phyloP scores from a whole-genome alignment of 2,797 vertebrate genomes.

The Eidolon dupreanum region DNA sequence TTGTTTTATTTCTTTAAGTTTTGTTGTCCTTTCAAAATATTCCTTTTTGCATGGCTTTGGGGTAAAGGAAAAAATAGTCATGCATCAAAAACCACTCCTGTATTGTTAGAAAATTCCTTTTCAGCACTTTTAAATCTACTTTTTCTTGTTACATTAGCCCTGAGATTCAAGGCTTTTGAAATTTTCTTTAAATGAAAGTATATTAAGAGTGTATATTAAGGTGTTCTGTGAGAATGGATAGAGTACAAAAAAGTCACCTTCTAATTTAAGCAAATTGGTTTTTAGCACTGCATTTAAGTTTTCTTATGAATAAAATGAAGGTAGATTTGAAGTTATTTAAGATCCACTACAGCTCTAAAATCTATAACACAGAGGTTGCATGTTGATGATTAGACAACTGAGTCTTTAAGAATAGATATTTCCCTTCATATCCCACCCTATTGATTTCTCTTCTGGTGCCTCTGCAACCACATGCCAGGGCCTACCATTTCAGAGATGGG shows the following conservation, averaged over 20 bases:
- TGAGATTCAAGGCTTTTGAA: background rate
- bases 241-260: background rate
- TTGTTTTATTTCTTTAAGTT: background rate
- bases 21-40: background rate
- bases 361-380: background rate
- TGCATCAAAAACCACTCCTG: background rate
- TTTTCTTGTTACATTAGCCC: slow-evolving; percentile 1
- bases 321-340: background rate
- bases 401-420: background rate
- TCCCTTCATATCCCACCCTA: background rate
- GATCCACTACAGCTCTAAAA: background rate
- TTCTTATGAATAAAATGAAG: background rate
- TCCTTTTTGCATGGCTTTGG: background rate
- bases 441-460: slow-evolving; percentile 10
- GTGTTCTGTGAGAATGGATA: background rate
- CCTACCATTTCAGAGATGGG: background rate
- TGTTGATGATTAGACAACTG: background rate
- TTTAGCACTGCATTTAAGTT: background rate
- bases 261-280: background rate
- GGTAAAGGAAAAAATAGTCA: background rate
- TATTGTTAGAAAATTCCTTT: background rate
- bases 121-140: background rate
- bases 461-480: background rate
- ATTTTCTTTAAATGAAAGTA: background rate
- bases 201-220: background rate